phyloP scores from a whole-genome alignment of 2,113 vertebrate genomes.

The Rafetus swinhoei region DNA sequence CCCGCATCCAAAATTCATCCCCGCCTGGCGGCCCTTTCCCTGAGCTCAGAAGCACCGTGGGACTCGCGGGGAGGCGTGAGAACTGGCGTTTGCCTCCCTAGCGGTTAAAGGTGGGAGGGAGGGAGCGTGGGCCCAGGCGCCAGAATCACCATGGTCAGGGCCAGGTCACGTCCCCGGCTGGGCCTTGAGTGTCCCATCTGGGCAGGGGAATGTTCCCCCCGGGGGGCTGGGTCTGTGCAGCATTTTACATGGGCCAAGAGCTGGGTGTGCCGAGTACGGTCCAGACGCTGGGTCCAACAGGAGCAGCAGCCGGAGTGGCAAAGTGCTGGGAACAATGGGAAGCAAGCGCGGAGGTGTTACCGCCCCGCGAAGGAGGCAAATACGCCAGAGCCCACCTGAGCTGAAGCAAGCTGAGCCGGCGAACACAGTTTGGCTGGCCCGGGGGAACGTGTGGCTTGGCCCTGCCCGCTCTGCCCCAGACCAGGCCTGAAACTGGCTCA shows the following conservation, averaged over 20 bases:
- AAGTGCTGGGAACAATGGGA: not conserved
- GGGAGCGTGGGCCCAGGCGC: conserved; percentile 34
- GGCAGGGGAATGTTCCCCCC: conserved; percentile 5
- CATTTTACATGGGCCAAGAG: not conserved
- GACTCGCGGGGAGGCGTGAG: no score
- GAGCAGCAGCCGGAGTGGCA: not conserved
- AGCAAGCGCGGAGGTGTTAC: not conserved
- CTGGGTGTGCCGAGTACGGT: not conserved
- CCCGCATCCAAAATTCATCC: not conserved
- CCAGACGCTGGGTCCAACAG: not conserved
- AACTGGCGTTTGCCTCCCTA: conserved; percentile 48
- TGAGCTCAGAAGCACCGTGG: no score
- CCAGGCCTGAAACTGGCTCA: not conserved
- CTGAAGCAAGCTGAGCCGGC: not conserved
- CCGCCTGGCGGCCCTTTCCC: conserved; percentile 9
- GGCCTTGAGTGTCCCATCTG: not conserved
- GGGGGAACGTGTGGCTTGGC: not conserved
- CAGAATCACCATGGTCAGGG: not conserved
- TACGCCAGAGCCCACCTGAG: not conserved
- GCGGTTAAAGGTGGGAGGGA: conserved; percentile 39
- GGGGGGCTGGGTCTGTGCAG: no score
- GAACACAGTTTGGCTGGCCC: not conserved
- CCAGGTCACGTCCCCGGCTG: not conserved
- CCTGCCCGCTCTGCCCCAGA: not conserved
- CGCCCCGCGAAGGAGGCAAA: not conserved